Evolutionary conservation across 2,797 vertebrate species (phyloP).

Genomic region (Coracias cyanogaster): DNA sequence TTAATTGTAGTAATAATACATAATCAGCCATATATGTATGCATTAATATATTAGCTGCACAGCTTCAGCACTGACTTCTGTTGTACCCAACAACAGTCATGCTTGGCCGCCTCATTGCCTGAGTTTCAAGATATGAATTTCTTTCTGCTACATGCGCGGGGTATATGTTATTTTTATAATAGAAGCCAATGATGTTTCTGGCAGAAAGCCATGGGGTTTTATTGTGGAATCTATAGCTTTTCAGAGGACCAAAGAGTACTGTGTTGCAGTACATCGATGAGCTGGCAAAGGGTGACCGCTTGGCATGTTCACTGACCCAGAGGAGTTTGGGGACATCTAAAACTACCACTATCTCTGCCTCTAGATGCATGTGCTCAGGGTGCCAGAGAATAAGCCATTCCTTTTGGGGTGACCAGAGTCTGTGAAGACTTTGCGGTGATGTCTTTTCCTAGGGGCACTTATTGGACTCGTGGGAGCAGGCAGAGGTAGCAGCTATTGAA

Average conservation of each 20-base stretch:
- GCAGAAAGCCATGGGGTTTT: neutral
- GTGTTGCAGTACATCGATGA: fast-evolving
- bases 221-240: neutral
- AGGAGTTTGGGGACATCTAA: neutral
- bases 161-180: neutral
- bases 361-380: neutral
- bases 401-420: neutral
- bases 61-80: neutral
- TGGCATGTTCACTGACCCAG: neutral
- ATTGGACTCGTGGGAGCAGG: neutral
- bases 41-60: conserved; percentile 3
- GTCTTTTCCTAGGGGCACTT: neutral
- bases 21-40: conserved; percentile 31
- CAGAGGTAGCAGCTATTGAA: neutral
- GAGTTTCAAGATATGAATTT: neutral
- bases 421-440: neutral
- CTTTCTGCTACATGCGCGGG: neutral
- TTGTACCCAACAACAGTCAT: neutral
- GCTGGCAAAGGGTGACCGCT: neutral
- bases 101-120: neutral
- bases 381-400: neutral
- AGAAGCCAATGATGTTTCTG: neutral
- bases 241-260: fast-evolving
- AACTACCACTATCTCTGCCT: neutral
- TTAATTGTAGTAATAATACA: conserved; percentile 67